These are phyloP conservation scores for Serranus cabrilla DNA, from an alignment of 2,797 vertebrate species.

Conservation along the genomic window DNA sequence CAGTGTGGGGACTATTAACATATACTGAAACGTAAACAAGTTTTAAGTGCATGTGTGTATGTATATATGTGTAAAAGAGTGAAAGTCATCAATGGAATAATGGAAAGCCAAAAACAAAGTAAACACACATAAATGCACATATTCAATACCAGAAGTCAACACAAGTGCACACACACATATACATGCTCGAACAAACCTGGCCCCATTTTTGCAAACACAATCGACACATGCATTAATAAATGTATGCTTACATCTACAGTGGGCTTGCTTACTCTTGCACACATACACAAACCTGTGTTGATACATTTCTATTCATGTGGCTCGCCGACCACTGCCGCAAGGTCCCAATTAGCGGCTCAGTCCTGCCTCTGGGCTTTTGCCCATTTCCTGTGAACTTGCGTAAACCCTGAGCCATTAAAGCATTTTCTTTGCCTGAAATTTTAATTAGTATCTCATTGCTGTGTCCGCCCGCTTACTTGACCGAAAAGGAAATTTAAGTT, in stretches of 20 bases:
- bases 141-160: neutral
- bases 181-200: neutral
- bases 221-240: neutral
- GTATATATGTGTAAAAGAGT: neutral
- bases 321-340: neutral
- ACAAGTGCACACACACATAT: neutral
- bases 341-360: neutral
- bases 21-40: too few species aligned
- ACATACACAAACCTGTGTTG: neutral
- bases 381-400: constrained; percentile 27
- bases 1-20: too few species aligned
- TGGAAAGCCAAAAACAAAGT: neutral
- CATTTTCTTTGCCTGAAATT: neutral
- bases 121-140: neutral
- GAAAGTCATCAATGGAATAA: constrained; percentile 8
- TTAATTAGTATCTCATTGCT: neutral
- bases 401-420: constrained; percentile 13
- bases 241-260: neutral
- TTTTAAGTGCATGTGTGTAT: neutral
- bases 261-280: neutral
- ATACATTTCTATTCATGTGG: constrained; percentile 3
- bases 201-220: neutral
- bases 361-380: constrained; percentile 1
- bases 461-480: neutral
- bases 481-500: neutral